A percentile compares a stretch with the other conserved stretches of the same genome.
These are phyloP conservation scores for Scopus umbretta DNA, from an alignment of 2,113 vertebrate genomes.

Conservation along the genomic window DNA sequence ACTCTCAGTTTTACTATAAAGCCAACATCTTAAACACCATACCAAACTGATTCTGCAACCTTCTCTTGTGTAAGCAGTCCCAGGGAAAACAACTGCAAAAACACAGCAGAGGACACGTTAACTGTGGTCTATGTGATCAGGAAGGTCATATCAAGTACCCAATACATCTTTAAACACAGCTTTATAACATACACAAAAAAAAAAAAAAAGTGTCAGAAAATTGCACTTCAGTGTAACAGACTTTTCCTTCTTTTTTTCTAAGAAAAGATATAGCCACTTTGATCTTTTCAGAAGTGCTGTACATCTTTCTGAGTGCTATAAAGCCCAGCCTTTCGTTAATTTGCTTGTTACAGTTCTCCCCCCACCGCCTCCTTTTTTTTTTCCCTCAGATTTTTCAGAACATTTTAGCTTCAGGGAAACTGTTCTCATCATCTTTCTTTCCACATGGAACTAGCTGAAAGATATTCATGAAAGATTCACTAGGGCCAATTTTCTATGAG, in stretches of 20 bases:
- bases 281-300: background rate
- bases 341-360: background rate
- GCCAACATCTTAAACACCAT: background rate
- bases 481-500: conserved; percentile 75
- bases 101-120: background rate
- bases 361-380: background rate
- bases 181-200: background rate
- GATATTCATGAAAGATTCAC: conserved; percentile 83
- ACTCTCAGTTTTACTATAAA: background rate
- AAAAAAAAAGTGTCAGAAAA: background rate
- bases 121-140: background rate
- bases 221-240: background rate
- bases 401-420: conserved; percentile 31
- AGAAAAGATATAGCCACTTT: background rate
- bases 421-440: conserved; percentile 50
- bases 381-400: conserved; percentile 19
- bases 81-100: background rate
- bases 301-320: background rate
- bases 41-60: background rate
- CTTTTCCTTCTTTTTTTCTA: background rate
- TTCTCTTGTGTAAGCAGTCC: background rate
- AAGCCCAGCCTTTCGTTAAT: background rate
- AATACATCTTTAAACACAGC: background rate
- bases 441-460: conserved; percentile 62
- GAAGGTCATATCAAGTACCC: background rate